Evolutionary conservation across 2,888 invertebrate species (phyloP).

Genomic region (Zaprionus obscuricornis): DNA sequence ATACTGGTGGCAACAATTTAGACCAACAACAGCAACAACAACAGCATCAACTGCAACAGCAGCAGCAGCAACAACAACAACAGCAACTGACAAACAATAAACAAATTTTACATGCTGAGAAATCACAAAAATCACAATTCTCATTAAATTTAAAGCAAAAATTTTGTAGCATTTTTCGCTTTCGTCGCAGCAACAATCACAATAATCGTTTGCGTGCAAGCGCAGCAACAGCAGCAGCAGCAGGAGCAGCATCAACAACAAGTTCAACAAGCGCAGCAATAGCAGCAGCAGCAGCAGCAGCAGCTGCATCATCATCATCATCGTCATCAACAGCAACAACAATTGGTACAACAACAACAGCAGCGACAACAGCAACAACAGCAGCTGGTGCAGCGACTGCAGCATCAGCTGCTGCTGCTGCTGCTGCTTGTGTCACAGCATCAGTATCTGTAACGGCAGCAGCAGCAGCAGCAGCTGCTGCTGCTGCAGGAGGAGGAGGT

Average conservation of each 20-base stretch:
- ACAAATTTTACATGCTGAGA: constrained; percentile 82
- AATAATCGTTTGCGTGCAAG: too few species aligned
- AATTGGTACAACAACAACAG: constrained; percentile 20
- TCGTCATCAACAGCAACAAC: not conserved
- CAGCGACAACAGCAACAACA: constrained; percentile 28
- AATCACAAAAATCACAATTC: constrained; percentile 89
- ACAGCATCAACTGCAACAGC: constrained; percentile 17
- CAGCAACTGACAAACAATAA: constrained; percentile 63
- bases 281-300: constrained; percentile 10
- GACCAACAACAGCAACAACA: constrained; percentile 12
- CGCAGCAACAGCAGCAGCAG: constrained; percentile 45
- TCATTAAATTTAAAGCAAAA: constrained; percentile 92
- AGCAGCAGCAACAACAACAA: constrained; percentile 20
- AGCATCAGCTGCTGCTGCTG: constrained; percentile 24
- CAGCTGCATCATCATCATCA: too few species aligned
- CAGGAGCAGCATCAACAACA: too few species aligned
- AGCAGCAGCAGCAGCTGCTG: not conserved
- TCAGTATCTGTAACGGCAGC: constrained; percentile 16
- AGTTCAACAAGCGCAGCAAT: too few species aligned
- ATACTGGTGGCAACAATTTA: constrained; percentile 18
- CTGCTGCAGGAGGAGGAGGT: too few species aligned
- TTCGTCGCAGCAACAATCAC: constrained; percentile 85
- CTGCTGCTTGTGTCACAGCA: constrained; percentile 13
- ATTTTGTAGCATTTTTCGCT: constrained; percentile 92
- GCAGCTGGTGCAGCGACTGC: constrained; percentile 23